Evolutionary conservation across 1,140 invertebrate species (phyloP), one percentile per base, ranked within the genome.

Genomic region (Drosophila tani): DNA sequence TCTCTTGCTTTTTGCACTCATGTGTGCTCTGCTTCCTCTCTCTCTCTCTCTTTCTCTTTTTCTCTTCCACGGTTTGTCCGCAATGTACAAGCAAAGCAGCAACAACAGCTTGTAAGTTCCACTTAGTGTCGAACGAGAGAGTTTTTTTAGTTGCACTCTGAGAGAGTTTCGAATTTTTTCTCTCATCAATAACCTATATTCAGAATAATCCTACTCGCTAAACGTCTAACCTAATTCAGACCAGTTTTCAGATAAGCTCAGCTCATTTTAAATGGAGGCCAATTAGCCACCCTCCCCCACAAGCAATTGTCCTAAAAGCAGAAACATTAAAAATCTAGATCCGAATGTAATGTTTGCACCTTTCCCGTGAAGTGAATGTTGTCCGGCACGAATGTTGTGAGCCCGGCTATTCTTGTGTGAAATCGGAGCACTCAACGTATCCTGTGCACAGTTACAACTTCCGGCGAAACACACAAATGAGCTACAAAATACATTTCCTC

Each of bases 381-480:
- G 55, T 73, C 70, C 67, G 53, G 40, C 69, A 53, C 69, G 41
- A 79, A 35, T 55, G 53, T 47, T 38, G 29, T 24, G 21, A n/a
- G 49, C 43, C 49, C 11, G 66, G 21, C 46, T 56, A 45, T 45
- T 73, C 69, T 73, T 29, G 69, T 73, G 70, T 73, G 67, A 73
- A 73, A 46, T 75, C 43, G 50, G 55, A 47, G 62, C 62, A 67
- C 64, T 82, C 50, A 50, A 66, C 59, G 63, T 82, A 75, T 81
- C 57, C 67, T 81, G 69, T 67, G 66, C 51, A 75, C 51, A 63
- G 76, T 73, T 71, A 86, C 80, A 76, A 83, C 79, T 74, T 87
- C 76, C 76, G 84, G 81, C 63, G 71, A 83, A 77, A 64, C 71
- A 84, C 76, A 81, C 76, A 83, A 83, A 83, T 84, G 81, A 84